A percentile compares a stretch with the other conserved stretches of the same genome.
These are phyloP conservation scores for Conus canariensis DNA, from an alignment of 2,888 invertebrate genomes.

Conservation along the genomic window DNA sequence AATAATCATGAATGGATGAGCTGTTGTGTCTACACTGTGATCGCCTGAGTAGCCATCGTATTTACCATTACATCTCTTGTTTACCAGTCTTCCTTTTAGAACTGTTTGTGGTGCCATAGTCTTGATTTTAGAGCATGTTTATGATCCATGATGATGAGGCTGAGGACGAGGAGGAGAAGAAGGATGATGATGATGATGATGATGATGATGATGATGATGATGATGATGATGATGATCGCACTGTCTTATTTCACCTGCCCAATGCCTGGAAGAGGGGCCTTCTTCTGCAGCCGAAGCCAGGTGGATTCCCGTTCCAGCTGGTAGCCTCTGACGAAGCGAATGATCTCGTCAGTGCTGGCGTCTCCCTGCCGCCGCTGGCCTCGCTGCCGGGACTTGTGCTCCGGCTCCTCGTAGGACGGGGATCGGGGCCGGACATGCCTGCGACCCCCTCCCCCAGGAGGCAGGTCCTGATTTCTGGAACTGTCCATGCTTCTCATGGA, in stretches of 20 bases:
- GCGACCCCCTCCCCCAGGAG: background rate
- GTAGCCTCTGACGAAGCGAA: constrained; percentile 62
- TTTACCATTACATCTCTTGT: no score
- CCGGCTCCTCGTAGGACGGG: constrained; percentile 8
- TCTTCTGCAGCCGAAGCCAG: constrained; percentile 58
- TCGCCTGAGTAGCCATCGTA: no score
- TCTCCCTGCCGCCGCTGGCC: constrained; percentile 56
- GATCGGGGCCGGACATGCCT: background rate
- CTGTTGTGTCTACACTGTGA: no score
- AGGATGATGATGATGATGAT: no score
- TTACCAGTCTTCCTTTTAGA: no score
- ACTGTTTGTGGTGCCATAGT: no score
- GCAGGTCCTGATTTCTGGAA: background rate
- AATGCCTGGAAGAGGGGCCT: constrained; percentile 62
- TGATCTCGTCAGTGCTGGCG: constrained; percentile 62
- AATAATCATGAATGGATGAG: no score
- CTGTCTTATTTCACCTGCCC: constrained; percentile 47
- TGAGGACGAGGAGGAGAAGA: no score
- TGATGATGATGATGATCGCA: no score
- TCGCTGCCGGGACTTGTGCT: constrained; percentile 40
- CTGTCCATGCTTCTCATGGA: constrained; percentile 33
- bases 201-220: no score
- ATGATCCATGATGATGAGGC: no score
- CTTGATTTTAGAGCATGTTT: no score
- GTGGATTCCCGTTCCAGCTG: constrained; percentile 65